Evolutionary conservation across 2,797 vertebrate genomes (phyloP), one percentile per base, ranked within the genome.

Genomic region (Oreortyx pictus): DNA sequence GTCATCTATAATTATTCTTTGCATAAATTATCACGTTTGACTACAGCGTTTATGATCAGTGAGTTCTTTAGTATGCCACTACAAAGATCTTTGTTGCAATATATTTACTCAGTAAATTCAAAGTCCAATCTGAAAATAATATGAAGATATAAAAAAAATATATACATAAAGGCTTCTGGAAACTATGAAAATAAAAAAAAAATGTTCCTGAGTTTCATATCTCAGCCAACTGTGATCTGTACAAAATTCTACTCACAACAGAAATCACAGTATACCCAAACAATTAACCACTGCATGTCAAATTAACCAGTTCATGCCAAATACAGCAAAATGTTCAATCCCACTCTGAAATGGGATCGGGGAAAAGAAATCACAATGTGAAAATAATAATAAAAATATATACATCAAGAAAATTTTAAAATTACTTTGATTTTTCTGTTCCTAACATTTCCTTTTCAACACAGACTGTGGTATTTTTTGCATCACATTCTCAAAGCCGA

Each of bases 21-120:
- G 85, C 75, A 89, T 94, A 95, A 93, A 93, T 86, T 92, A 94
- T 68, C 75, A 59, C 1, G 25, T 92, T 93, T 95, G 83, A 93
- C 91, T 91, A 71, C 46, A 86, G 59, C 71, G 80, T 91, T 96
- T 90, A 92, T 75, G 60, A 90, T 70, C 84, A 88, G 29, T n/a
- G 54, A 86, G 37, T 86, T 94, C 50, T 67, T 91, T 95, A 92
- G 81, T 54, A 91, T 81, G 59, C 23, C 54, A 78, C 86, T 86
- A 90, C 59, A 67, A 76, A 87, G 87, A 76, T 20, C 50, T 91
- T 87, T 59, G 44, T 8, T 75, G 37, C 18, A 79, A 77, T 29
- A 12, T 3, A 47, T 57, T 71, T 71, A 44, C n/a, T 46, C 27
- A 22, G 24, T 17, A 72, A 80, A 19, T 14, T 88, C 54, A 82